Percentiles rank a stretch among this genome's conserved stretches.
Evolutionary conservation across 2,888 invertebrate genomes (phyloP).

Genomic region (Mythimna loreyi): DNA sequence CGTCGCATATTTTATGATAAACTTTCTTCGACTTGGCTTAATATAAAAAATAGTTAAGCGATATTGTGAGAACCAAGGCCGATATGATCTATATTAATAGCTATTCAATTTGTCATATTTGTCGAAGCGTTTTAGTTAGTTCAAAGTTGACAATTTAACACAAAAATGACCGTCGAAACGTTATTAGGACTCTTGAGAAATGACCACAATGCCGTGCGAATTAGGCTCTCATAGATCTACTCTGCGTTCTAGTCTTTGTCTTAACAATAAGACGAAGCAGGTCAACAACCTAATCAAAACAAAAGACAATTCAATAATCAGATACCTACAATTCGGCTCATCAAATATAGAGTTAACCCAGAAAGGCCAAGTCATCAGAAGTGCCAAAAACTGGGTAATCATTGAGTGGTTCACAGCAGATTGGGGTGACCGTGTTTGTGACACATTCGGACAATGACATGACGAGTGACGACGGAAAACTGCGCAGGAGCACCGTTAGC

Average conservation of each 20-base stretch:
- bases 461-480: constrained; percentile 36
- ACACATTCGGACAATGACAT: constrained; percentile 52
- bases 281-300: constrained; percentile 9
- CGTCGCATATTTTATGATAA: no score
- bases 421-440: constrained; percentile 61
- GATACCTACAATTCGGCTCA: background rate
- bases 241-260: background rate
- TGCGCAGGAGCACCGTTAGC: constrained; percentile 56
- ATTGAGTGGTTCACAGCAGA: constrained; percentile 37
- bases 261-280: background rate
- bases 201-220: constrained; percentile 7
- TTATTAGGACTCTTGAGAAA: no score
- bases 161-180: no score
- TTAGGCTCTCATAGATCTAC: background rate
- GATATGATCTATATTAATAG: no score
- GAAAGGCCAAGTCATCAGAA: constrained; percentile 14
- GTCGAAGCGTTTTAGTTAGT: no score
- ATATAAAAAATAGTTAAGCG: no score
- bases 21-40: no score
- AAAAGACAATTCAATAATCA: constrained; percentile 9
- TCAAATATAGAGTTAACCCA: constrained; percentile 17
- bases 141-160: no score
- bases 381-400: constrained; percentile 17
- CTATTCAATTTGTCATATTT: no score
- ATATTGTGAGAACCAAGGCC: no score